phyloP scores from a whole-genome alignment of 1,140 invertebrate species.

The Helicoverpa armigera region DNA sequence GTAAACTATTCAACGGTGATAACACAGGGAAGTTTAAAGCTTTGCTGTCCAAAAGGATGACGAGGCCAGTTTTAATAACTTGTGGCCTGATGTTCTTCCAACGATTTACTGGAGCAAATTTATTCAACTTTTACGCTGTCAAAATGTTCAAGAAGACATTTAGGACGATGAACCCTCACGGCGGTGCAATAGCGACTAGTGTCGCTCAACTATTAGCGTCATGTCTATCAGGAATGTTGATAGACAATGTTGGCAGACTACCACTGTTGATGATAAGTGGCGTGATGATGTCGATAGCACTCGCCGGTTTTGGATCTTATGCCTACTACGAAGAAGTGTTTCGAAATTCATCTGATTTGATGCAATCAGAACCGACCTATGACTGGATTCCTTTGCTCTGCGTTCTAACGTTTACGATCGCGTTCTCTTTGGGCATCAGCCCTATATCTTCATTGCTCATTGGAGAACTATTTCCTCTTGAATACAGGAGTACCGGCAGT shows the following conservation, averaged over 20 bases:
- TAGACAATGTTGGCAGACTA: constrained; percentile 92
- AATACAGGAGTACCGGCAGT: constrained; percentile 94
- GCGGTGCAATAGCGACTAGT: constrained; percentile 92
- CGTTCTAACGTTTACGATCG: constrained; percentile 93
- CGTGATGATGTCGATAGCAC: constrained; percentile 93
- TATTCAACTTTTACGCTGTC: constrained; percentile 94
- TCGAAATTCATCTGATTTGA: constrained; percentile 75
- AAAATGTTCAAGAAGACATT: constrained; percentile 93
- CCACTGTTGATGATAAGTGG: constrained; percentile 93
- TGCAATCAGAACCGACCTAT: constrained; percentile 81
- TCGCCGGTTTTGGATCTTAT: constrained; percentile 93
- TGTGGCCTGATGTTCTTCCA: constrained; percentile 95
- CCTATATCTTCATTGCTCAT: constrained; percentile 96
- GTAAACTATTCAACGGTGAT: constrained; percentile 77
- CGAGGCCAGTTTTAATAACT: constrained; percentile 91
- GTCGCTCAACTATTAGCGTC: constrained; percentile 93
- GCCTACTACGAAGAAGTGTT: constrained; percentile 90
- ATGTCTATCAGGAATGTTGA: constrained; percentile 92
- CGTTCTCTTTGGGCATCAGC: constrained; percentile 95
- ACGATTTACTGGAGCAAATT: constrained; percentile 93
- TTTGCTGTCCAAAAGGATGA: constrained; percentile 87
- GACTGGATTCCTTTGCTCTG: constrained; percentile 95
- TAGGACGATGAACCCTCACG: constrained; percentile 93
- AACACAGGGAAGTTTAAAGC: constrained; percentile 79
- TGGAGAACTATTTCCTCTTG: constrained; percentile 95